Evolutionary conservation across 2,888 invertebrate genomes (phyloP).

Genomic region (Acronicta aceris): DNA sequence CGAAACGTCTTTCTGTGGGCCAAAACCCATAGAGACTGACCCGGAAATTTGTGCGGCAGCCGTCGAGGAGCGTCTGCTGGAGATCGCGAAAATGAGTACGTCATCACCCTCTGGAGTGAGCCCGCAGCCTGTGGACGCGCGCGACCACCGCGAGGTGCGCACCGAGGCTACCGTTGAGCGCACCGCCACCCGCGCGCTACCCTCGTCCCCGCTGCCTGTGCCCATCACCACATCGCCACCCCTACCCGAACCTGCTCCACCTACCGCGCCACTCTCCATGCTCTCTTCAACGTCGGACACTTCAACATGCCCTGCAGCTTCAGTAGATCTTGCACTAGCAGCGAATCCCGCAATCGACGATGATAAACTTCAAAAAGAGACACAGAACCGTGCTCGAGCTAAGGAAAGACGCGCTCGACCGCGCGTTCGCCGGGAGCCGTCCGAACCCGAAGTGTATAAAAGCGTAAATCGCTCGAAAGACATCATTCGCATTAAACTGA

Average conservation of each 20-base stretch:
- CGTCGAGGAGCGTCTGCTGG: constrained; percentile 81
- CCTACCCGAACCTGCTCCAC: neutral
- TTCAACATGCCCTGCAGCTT: constrained; percentile 37
- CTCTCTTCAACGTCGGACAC: constrained; percentile 19
- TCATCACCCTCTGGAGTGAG: constrained; percentile 32
- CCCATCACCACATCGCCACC: constrained; percentile 25
- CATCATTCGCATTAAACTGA: constrained; percentile 91
- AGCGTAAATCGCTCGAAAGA: constrained; percentile 75
- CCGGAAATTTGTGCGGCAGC: constrained; percentile 85
- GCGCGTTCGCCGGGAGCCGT: constrained; percentile 70
- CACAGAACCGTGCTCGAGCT: constrained; percentile 69
- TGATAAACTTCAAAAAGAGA: constrained; percentile 76
- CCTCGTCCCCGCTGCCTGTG: constrained; percentile 44
- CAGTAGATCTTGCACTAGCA: constrained; percentile 24
- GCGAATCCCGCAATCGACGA: constrained; percentile 56
- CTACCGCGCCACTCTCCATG: neutral
- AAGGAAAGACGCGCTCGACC: constrained; percentile 76
- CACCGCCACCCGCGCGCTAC: constrained; percentile 40
- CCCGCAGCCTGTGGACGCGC: constrained; percentile 65
- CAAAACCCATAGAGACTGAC: constrained; percentile 91
- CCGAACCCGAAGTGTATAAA: constrained; percentile 78
- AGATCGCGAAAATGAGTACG: constrained; percentile 73
- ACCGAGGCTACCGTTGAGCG: constrained; percentile 78
- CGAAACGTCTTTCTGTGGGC: constrained; percentile 97
- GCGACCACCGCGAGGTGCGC: constrained; percentile 76